Evolutionary conservation across 1,140 invertebrate genomes (phyloP).

Genomic region (Bombus polaris): DNA sequence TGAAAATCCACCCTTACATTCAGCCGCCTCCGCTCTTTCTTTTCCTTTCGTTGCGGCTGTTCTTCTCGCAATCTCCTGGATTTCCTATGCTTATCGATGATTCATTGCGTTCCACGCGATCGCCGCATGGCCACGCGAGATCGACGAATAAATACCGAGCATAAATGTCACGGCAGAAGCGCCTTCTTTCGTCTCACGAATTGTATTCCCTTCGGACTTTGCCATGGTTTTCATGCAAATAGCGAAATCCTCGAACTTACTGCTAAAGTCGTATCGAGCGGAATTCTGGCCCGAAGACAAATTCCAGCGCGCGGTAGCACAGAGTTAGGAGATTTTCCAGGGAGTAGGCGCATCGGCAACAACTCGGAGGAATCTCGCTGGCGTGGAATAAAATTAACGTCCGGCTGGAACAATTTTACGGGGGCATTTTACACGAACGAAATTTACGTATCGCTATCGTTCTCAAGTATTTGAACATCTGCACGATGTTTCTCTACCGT

Average conservation of each 20-base stretch:
- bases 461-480: no score
- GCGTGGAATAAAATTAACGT: background rate
- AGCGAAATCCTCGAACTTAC: background rate
- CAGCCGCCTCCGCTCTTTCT: background rate
- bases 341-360: background rate
- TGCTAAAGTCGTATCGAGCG: background rate
- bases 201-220: no score
- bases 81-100: slow-evolving; percentile 15
- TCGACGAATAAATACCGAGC: background rate
- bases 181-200: background rate
- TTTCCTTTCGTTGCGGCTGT: background rate
- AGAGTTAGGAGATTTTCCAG: background rate
- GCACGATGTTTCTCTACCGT: no score
- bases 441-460: background rate
- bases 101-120: slow-evolving; percentile 18
- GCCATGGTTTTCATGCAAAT: background rate
- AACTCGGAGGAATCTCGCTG: background rate
- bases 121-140: background rate
- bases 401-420: background rate
- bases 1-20: slow-evolving; percentile 50
- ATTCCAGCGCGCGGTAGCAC: background rate
- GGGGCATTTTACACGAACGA: background rate
- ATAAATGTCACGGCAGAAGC: no score
- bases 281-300: background rate
- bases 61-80: background rate